These are phyloP conservation scores for Epinotia ramella DNA, from an alignment of 2,888 invertebrate species.

Conservation along the genomic window DNA sequence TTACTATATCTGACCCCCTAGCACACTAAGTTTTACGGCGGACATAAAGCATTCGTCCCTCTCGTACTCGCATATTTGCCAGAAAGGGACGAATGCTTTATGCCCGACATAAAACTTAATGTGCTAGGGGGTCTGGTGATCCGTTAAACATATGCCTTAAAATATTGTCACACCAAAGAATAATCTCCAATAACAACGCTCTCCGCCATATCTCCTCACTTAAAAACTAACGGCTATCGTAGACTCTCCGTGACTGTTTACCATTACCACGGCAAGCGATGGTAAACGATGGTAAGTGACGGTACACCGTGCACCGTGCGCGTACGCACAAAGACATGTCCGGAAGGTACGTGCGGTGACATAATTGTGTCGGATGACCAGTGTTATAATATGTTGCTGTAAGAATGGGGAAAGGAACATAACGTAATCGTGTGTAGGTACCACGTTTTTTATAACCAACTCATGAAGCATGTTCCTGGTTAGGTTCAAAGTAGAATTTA, in stretches of 20 bases:
- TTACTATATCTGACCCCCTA: too few relatives aligned
- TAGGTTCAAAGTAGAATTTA: too few relatives aligned
- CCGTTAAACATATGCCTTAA: too few relatives aligned
- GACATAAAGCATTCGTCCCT: too few relatives aligned
- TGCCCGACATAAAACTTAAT: too few relatives aligned
- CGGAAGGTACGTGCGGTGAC: slow-evolving; percentile 33
- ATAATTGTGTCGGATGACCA: slow-evolving; percentile 33
- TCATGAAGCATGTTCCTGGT: too few relatives aligned
- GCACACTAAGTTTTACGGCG: too few relatives aligned
- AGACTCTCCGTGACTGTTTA: slow-evolving; percentile 18
- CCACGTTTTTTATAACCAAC: background rate
- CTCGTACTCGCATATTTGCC: too few relatives aligned
- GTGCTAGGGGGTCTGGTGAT: too few relatives aligned
- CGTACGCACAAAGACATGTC: slow-evolving; percentile 24
- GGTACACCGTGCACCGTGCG: slow-evolving; percentile 1
- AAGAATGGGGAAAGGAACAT: background rate
- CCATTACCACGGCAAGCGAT: slow-evolving; percentile 16
- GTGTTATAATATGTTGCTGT: slow-evolving; percentile 3
- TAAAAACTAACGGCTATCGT: background rate
- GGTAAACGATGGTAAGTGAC: slow-evolving; percentile 17
- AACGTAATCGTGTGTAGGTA: background rate
- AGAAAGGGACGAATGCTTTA: too few relatives aligned
- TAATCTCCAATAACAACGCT: background rate
- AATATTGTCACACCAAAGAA: background rate
- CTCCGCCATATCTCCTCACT: background rate